A percentile compares a stretch with the other conserved stretches of the same genome.
These are phyloP conservation scores for Corvus cornix DNA, from an alignment of 2,113 vertebrate genomes.

Conservation along the genomic window DNA sequence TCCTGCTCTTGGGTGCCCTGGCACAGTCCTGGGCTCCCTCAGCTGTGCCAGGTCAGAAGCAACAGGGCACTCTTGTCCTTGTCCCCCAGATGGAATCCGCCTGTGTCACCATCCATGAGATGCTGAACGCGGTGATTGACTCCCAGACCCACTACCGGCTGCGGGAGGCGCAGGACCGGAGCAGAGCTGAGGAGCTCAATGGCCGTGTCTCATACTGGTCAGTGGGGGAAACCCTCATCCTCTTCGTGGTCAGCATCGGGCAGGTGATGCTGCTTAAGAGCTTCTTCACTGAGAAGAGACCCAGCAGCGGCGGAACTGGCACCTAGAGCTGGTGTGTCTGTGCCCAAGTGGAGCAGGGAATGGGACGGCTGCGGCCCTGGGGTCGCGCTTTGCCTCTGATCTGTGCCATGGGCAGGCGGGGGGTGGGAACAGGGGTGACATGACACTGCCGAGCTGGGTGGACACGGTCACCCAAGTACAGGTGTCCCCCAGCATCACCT, in stretches of 20 bases:
- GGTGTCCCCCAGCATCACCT: neutral
- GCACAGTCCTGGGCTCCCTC: neutral
- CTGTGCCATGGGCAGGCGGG: neutral
- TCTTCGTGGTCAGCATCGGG: conserved; percentile 85
- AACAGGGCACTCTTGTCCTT: neutral
- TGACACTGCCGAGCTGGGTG: neutral
- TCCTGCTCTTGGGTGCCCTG: neutral
- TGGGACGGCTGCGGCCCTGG: accelerated
- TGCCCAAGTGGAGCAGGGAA: neutral
- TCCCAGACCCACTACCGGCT: conserved; percentile 87
- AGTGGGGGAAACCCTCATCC: conserved; percentile 78
- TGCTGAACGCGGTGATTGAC: conserved; percentile 82
- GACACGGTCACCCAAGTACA: neutral
- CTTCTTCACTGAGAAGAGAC: conserved; percentile 86
- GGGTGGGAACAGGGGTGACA: neutral
- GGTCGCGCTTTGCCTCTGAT: accelerated
- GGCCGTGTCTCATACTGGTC: conserved; percentile 86
- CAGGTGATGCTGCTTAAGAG: conserved; percentile 88
- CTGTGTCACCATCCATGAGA: conserved; percentile 86
- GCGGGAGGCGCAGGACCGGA: conserved; percentile 85
- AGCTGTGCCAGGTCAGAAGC: accelerated
- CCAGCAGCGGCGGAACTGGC: neutral
- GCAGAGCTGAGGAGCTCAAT: conserved; percentile 81
- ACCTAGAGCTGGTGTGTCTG: conserved; percentile 63
- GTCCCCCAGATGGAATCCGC: conserved; percentile 84